Conservation (phyloP, 1,140 invertebrate genomes). For the Cyclina sinensis region DNA sequence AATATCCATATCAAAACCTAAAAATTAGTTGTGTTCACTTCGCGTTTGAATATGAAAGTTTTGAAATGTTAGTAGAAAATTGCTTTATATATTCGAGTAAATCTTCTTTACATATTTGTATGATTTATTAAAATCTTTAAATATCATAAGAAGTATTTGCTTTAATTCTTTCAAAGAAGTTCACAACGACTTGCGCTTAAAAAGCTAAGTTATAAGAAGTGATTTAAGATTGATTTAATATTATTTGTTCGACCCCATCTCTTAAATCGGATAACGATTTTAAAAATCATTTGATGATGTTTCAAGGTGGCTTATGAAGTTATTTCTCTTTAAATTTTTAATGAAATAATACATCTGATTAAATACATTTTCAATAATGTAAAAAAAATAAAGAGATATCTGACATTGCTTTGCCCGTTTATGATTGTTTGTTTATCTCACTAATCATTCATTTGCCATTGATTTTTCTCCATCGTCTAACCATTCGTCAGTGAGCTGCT, state of each 20-base stretch:
- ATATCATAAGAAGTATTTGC: slow-evolving; percentile 53
- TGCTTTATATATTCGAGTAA: slow-evolving; percentile 65
- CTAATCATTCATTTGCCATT: slow-evolving; percentile 41
- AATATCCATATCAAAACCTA: too few relatives aligned
- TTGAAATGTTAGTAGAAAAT: slow-evolving; percentile 20
- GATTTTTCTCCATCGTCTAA: slow-evolving; percentile 1
- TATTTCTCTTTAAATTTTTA: slow-evolving; percentile 52
- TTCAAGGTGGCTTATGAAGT: slow-evolving; percentile 52
- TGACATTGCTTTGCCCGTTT: not conserved
- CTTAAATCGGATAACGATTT: slow-evolving; percentile 61
- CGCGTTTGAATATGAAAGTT: not conserved
- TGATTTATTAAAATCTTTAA: slow-evolving; percentile 68
- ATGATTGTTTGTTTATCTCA: slow-evolving; percentile 25
- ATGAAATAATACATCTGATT: slow-evolving; percentile 19
- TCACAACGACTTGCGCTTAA: slow-evolving; percentile 17
- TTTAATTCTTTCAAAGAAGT: slow-evolving; percentile 57
- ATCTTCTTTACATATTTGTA: slow-evolving; percentile 68
- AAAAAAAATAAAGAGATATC: slow-evolving; percentile 3
- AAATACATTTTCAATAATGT: not conserved
- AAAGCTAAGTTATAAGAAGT: slow-evolving; percentile 58
- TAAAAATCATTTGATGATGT: slow-evolving; percentile 59
- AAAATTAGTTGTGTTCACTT: not conserved
- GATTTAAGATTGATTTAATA: slow-evolving; percentile 57
- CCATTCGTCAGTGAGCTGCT: not conserved
- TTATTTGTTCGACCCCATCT: slow-evolving; percentile 43